phyloP scores from a whole-genome alignment of 2,113 vertebrate species.

The Agapornis roseicollis region DNA sequence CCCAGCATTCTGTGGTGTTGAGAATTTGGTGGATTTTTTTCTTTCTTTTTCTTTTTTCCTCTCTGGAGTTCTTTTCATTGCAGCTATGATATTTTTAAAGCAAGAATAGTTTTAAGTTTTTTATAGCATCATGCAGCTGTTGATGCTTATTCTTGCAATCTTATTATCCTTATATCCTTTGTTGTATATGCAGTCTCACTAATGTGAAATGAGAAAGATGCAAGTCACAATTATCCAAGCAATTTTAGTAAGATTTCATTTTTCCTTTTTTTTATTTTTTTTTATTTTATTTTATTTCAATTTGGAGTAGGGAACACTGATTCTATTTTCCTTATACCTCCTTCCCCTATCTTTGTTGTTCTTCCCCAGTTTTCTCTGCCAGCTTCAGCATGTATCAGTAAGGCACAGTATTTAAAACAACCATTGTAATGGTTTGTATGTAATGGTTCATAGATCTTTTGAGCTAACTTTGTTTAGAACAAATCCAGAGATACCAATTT shows the following conservation, averaged over 20 bases:
- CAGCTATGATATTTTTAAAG: background rate
- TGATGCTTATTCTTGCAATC: background rate
- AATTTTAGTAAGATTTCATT: background rate
- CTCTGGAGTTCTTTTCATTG: background rate
- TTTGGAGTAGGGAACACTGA: background rate
- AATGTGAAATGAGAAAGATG: background rate
- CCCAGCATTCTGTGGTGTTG: background rate
- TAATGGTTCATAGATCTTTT: background rate
- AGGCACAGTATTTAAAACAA: background rate
- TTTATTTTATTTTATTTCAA: background rate
- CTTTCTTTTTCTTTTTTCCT: rapidly evolving
- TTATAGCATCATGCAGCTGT: background rate
- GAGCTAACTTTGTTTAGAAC: background rate
- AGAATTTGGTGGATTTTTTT: background rate
- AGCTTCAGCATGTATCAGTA: background rate
- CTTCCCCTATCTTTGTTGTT: background rate
- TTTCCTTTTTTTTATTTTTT: rapidly evolving
- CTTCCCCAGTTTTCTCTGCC: background rate
- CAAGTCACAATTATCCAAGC: background rate
- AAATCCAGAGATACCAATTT: background rate
- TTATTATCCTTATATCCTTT: background rate
- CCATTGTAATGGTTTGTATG: background rate
- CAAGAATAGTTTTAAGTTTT: background rate
- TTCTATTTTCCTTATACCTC: background rate
- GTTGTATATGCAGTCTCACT: background rate